A percentile compares a stretch with the other conserved stretches of the same genome.
phyloP scores from a whole-genome alignment of 1,140 invertebrate genomes.

The Ganaspis sp. region DNA sequence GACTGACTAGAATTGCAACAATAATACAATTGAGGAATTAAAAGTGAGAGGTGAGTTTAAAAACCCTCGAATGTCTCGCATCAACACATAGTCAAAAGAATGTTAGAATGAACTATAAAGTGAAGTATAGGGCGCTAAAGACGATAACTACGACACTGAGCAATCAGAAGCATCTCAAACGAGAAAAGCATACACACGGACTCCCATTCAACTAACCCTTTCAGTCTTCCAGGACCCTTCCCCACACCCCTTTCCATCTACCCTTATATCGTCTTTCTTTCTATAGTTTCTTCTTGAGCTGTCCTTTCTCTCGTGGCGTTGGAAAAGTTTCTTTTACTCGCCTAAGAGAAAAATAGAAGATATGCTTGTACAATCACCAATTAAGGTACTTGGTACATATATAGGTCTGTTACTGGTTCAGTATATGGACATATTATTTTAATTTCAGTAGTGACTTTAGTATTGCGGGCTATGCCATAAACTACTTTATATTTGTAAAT shows the following conservation, averaged over 20 bases:
- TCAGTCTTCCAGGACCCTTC: constrained; percentile 52
- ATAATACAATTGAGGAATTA: background rate
- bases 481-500: too few relatives aligned
- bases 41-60: constrained; percentile 11
- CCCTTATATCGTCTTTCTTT: constrained; percentile 47
- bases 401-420: too few relatives aligned
- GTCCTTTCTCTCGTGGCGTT: constrained; percentile 55
- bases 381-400: too few relatives aligned
- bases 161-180: constrained; percentile 64
- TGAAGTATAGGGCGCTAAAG: constrained; percentile 32
- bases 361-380: too few relatives aligned
- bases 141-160: constrained; percentile 59
- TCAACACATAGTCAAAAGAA: constrained; percentile 42
- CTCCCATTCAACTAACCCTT: constrained; percentile 71
- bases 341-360: constrained; percentile 49
- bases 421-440: too few relatives aligned
- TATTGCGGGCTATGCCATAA: too few relatives aligned
- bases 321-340: constrained; percentile 68
- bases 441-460: too few relatives aligned
- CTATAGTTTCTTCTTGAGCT: constrained; percentile 46
- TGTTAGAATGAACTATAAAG: constrained; percentile 23
- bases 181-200: constrained; percentile 66
- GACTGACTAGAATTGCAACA: background rate
- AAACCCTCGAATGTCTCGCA: constrained; percentile 11
- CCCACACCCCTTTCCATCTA: constrained; percentile 41